Conservation (phyloP, 2,113 vertebrate species). For the Aplodontia rufa region DNA sequence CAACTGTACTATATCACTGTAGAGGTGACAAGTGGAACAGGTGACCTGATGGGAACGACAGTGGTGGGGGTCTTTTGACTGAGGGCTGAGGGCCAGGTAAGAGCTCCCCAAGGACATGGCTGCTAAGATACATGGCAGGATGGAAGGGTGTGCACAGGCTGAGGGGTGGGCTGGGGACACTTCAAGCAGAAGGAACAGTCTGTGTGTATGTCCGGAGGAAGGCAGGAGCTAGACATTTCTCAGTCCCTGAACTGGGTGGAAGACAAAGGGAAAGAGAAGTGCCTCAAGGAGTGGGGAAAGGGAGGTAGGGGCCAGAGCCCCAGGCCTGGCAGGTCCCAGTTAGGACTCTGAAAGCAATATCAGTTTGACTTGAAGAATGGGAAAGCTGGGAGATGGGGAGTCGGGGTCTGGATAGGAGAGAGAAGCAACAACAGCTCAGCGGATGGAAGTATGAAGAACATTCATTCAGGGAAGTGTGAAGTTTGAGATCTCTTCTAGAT, state of each 20-base stretch:
- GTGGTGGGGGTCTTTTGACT: neutral
- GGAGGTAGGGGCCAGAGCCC: neutral
- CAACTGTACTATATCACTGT: fast-evolving
- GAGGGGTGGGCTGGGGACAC: neutral
- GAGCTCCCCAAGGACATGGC: neutral
- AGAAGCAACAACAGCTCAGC: neutral
- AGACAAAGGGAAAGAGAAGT: neutral
- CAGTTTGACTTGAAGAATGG: neutral
- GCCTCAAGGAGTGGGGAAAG: neutral
- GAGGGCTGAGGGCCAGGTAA: neutral
- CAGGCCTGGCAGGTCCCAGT: neutral
- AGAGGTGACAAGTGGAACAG: neutral
- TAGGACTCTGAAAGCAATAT: neutral
- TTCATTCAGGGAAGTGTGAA: neutral
- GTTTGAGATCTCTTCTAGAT: neutral
- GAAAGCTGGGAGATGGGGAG: too few species aligned
- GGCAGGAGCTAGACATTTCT: neutral
- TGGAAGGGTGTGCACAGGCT: neutral
- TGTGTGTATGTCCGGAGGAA: too few species aligned
- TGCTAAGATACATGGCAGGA: too few species aligned
- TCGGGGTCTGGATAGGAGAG: neutral
- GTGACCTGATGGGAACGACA: neutral
- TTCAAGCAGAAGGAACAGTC: neutral
- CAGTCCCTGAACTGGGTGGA: neutral
- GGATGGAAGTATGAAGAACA: too few species aligned